phyloP scores from a whole-genome alignment of 2,113 vertebrate species.

The Chamaetylas fuelleborni region DNA sequence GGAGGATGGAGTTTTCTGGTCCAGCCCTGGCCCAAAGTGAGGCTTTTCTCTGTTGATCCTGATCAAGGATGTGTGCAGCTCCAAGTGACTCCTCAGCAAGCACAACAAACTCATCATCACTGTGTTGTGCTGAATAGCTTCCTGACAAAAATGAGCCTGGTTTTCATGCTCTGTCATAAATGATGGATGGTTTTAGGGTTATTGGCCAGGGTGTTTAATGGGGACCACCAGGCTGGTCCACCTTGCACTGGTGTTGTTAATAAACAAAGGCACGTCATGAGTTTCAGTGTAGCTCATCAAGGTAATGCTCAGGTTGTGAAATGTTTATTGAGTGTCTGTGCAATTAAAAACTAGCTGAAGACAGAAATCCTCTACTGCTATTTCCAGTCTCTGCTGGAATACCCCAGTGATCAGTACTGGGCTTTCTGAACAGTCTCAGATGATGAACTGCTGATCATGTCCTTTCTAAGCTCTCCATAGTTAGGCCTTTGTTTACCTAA shows the following conservation, averaged over 20 bases:
- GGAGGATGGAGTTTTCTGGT: not conserved
- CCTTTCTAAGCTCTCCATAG: not conserved
- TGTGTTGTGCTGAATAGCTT: fast-evolving
- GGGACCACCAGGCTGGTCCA: not conserved
- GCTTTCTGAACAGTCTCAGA: not conserved
- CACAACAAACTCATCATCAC: fast-evolving
- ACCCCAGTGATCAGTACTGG: not conserved
- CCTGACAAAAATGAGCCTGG: not conserved
- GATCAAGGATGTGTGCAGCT: not conserved
- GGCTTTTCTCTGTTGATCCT: not conserved
- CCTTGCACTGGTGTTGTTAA: not conserved
- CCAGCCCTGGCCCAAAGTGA: not conserved
- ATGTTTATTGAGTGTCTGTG: not conserved
- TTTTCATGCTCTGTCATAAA: not conserved
- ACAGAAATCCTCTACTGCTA: not conserved
- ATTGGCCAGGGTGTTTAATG: not conserved
- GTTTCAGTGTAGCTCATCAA: not conserved
- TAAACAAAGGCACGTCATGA: not conserved
- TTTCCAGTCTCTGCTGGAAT: not conserved
- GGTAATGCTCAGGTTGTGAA: not conserved
- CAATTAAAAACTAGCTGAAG: not conserved
- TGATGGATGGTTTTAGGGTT: not conserved
- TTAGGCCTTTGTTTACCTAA: not conserved
- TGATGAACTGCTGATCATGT: not conserved
- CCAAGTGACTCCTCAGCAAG: not conserved